A percentile compares a stretch with the other conserved stretches of the same genome.
phyloP scores from a whole-genome alignment of 2,797 vertebrate genomes.

The Muraenolepis orangiensis region DNA sequence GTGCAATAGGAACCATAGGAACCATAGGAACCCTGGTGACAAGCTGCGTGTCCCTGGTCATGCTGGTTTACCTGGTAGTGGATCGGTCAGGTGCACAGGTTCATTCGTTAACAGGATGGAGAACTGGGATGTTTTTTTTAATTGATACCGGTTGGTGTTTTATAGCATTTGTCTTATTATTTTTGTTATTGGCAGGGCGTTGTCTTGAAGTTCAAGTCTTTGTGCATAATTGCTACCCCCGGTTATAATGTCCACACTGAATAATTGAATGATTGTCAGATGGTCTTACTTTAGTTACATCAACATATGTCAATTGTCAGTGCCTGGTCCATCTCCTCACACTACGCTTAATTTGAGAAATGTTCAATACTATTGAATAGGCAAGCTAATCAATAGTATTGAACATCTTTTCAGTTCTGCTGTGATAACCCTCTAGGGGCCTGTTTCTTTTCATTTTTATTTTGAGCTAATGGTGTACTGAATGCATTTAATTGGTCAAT shows the following conservation, averaged over 20 bases:
- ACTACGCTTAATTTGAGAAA: not conserved
- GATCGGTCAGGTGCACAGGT: not conserved
- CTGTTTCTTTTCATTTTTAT: not conserved
- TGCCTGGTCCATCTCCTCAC: too few relatives aligned
- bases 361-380: too few relatives aligned
- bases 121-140: not conserved
- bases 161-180: not conserved
- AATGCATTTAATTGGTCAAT: not conserved
- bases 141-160: not conserved
- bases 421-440: too few relatives aligned
- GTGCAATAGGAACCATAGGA: too few relatives aligned
- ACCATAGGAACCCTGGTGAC: too few relatives aligned
- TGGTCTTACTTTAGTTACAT: not conserved
- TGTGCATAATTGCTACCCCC: not conserved
- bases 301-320: not conserved
- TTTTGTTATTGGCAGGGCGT: not conserved
- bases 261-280: too few relatives aligned
- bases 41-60: not conserved
- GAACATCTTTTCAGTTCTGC: too few relatives aligned
- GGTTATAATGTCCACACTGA: not conserved
- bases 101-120: not conserved
- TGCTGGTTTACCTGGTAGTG: not conserved
- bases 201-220: not conserved
- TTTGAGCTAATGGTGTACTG: not conserved
- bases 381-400: too few relatives aligned